Evolutionary conservation across 1,140 invertebrate species (phyloP).

Genomic region (Cepaea nemoralis): DNA sequence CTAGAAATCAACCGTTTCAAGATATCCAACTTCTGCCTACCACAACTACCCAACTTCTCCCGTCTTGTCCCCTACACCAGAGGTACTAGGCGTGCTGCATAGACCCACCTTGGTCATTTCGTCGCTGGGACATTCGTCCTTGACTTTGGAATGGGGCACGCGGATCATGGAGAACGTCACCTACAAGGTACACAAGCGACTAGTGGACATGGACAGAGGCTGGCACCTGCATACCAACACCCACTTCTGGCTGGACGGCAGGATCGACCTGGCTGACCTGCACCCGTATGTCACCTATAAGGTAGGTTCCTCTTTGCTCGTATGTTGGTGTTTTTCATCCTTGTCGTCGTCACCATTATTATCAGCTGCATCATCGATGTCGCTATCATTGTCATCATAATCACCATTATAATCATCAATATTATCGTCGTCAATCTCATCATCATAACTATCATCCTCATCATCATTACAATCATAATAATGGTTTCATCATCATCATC

Average conservation of each 20-base stretch:
- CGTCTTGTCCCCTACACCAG: slow-evolving; percentile 69
- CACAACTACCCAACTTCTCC: too few species aligned
- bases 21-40: too few species aligned
- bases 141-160: slow-evolving; percentile 85
- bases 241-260: slow-evolving; percentile 78
- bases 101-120: slow-evolving; percentile 83
- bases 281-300: slow-evolving; percentile 90
- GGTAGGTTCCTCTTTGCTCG: slow-evolving; percentile 38
- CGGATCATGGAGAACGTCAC: slow-evolving; percentile 76
- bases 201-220: slow-evolving; percentile 77
- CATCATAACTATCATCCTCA: too few species aligned
- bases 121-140: slow-evolving; percentile 80
- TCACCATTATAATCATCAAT: too few species aligned
- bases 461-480: too few species aligned
- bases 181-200: slow-evolving; percentile 83
- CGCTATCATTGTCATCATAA: too few species aligned
- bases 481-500: too few species aligned
- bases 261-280: slow-evolving; percentile 81
- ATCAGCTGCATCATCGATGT: too few species aligned
- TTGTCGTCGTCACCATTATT: neutral
- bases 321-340: neutral
- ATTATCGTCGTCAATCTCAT: too few species aligned
- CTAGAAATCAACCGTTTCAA: too few species aligned
- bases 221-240: slow-evolving; percentile 83
- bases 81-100: slow-evolving; percentile 79